Conservation (phyloP, 2,888 invertebrate genomes). For the Idaea biselata region DNA sequence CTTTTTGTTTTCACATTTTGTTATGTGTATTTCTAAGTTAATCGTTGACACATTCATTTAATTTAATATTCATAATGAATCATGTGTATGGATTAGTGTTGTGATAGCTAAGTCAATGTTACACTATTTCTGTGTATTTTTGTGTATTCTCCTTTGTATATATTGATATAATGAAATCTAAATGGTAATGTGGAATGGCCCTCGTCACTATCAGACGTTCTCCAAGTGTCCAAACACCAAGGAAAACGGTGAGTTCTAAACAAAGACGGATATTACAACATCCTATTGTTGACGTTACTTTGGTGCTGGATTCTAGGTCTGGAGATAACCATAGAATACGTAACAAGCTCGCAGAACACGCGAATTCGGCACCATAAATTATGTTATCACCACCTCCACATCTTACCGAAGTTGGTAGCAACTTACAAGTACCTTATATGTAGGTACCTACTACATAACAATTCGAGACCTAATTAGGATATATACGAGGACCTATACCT, state of each 20-base stretch:
- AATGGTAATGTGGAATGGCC: constrained; percentile 76
- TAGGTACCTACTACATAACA: not conserved
- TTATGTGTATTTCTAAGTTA: constrained; percentile 34
- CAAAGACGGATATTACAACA: constrained; percentile 25
- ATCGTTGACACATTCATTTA: constrained; percentile 36
- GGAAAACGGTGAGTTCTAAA: constrained; percentile 69
- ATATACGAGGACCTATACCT: not conserved
- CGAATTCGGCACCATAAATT: not conserved
- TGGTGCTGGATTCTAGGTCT: constrained; percentile 29
- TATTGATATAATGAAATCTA: constrained; percentile 66
- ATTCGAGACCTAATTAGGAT: constrained; percentile 6
- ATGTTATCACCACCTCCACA: constrained; percentile 1
- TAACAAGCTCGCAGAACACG: not conserved
- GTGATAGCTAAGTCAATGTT: constrained; percentile 55
- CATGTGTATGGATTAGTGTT: constrained; percentile 56
- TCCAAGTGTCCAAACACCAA: constrained; percentile 76
- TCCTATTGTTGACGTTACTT: constrained; percentile 29
- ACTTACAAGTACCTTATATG: not conserved
- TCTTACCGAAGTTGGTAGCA: not conserved
- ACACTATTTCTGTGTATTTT: constrained; percentile 57
- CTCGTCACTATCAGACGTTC: constrained; percentile 78
- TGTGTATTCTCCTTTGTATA: constrained; percentile 66
- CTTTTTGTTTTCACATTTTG: constrained; percentile 14
- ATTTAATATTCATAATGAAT: constrained; percentile 52
- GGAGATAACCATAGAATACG: constrained; percentile 10